These are phyloP conservation scores for Oriolus oriolus DNA, from an alignment of 2,113 vertebrate species.

Conservation along the genomic window DNA sequence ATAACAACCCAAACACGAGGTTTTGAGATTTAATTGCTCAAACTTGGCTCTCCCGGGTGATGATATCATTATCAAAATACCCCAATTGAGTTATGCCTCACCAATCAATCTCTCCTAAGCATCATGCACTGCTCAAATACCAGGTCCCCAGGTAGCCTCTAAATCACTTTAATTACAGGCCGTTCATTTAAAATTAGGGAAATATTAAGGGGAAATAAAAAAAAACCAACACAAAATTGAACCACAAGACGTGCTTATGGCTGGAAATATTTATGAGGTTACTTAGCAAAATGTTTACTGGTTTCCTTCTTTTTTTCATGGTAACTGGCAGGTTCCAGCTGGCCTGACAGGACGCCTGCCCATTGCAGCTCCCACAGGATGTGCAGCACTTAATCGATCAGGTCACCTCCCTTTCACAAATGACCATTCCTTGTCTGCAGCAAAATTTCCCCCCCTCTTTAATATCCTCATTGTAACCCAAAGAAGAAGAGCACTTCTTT, in stretches of 20 bases:
- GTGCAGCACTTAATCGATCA: neutral
- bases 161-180: conserved; percentile 74
- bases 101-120: conserved; percentile 57
- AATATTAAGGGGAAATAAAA: conserved; percentile 35
- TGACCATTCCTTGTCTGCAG: neutral
- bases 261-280: conserved; percentile 59
- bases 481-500: conserved; percentile 12
- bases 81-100: conserved; percentile 14
- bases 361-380: neutral
- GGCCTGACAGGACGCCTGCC: neutral
- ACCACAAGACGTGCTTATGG: conserved; percentile 1
- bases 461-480: conserved; percentile 17
- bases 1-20: neutral
- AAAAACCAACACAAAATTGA: neutral
- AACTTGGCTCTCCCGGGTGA: conserved; percentile 22
- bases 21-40: conserved; percentile 31
- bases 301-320: neutral
- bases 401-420: neutral
- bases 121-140: conserved; percentile 54
- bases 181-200: conserved; percentile 67
- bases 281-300: neutral
- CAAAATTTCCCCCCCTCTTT: neutral
- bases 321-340: neutral
- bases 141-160: conserved; percentile 69
- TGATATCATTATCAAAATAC: conserved; percentile 41